Evolutionary conservation across 1,140 invertebrate species (phyloP).

Genomic region (Capitella teleta): DNA sequence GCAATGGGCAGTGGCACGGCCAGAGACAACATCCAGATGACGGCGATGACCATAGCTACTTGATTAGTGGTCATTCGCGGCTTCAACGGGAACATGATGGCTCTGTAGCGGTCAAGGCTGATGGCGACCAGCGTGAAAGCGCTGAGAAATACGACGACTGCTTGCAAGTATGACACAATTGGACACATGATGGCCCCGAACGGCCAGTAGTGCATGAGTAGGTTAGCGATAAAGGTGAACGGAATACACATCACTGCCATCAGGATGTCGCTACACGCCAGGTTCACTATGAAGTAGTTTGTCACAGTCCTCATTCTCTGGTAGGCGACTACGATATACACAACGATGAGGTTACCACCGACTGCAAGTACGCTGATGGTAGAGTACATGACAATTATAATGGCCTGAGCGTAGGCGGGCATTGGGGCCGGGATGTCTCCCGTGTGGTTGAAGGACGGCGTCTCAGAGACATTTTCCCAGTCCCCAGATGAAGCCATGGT

Average conservation of each 20-base stretch:
- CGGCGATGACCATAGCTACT: conserved; percentile 57
- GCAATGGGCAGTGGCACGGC: conserved; percentile 69
- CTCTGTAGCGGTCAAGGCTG: conserved; percentile 72
- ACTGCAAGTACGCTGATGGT: conserved; percentile 38
- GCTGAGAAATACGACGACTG: conserved; percentile 35
- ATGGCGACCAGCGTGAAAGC: conserved; percentile 76
- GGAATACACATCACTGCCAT: conserved; percentile 73
- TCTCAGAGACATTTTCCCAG: too few relatives aligned
- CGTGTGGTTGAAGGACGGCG: too few relatives aligned
- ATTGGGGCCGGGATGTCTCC: too few relatives aligned
- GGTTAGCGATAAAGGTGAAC: conserved; percentile 64
- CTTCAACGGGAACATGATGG: conserved; percentile 73
- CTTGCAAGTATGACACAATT: conserved; percentile 4
- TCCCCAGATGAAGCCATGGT: too few relatives aligned
- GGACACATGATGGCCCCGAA: conserved; percentile 63
- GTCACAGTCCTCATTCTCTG: conserved; percentile 83
- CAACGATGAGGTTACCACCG: conserved; percentile 81
- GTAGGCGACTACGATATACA: conserved; percentile 66
- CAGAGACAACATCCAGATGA: conserved; percentile 66
- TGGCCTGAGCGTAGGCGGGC: conserved; percentile 20
- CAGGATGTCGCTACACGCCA: conserved; percentile 69
- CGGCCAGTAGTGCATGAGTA: conserved; percentile 69
- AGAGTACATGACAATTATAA: conserved; percentile 29
- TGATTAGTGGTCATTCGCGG: conserved; percentile 63
- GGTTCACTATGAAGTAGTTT: conserved; percentile 82